Percentiles rank a stretch among this genome's conserved stretches.
phyloP scores from a whole-genome alignment of 2,888 invertebrate species.

The Stenoptilia bipunctidactyla region DNA sequence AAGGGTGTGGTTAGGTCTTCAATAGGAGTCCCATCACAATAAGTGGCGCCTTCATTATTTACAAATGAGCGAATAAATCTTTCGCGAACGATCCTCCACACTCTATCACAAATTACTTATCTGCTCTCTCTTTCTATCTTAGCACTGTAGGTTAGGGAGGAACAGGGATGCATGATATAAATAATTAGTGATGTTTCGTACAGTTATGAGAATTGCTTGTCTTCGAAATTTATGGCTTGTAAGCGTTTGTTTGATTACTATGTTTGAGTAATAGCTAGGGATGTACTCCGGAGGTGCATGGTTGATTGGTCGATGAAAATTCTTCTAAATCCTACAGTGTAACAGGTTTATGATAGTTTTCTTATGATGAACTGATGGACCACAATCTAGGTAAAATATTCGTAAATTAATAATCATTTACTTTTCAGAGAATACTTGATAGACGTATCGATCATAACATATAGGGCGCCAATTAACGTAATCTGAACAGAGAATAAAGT shows the following conservation, averaged over 20 bases:
- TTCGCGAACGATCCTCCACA: constrained; percentile 36
- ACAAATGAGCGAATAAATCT: constrained; percentile 64
- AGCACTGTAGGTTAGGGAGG: not conserved
- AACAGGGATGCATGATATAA: constrained; percentile 15
- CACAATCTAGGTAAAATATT: no score
- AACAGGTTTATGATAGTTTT: no score
- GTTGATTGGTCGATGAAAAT: no score
- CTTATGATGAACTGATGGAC: no score
- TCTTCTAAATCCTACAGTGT: no score
- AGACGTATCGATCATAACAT: no score
- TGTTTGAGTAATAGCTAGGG: constrained; percentile 14
- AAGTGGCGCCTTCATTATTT: constrained; percentile 67
- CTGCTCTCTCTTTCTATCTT: constrained; percentile 17
- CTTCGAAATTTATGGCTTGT: constrained; percentile 34
- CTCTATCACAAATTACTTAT: constrained; percentile 33
- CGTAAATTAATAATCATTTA: no score
- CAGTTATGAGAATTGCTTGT: constrained; percentile 24
- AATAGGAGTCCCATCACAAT: constrained; percentile 58
- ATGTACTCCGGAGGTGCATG: no score
- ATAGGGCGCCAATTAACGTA: no score
- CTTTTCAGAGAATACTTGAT: no score
- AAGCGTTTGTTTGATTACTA: constrained; percentile 21
- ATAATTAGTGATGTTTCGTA: constrained; percentile 19
- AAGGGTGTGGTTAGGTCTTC: constrained; percentile 10
- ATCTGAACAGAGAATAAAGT: no score